Conservation (phyloP, 2,888 invertebrate genomes). For the Cryptocephalus primarius region DNA sequence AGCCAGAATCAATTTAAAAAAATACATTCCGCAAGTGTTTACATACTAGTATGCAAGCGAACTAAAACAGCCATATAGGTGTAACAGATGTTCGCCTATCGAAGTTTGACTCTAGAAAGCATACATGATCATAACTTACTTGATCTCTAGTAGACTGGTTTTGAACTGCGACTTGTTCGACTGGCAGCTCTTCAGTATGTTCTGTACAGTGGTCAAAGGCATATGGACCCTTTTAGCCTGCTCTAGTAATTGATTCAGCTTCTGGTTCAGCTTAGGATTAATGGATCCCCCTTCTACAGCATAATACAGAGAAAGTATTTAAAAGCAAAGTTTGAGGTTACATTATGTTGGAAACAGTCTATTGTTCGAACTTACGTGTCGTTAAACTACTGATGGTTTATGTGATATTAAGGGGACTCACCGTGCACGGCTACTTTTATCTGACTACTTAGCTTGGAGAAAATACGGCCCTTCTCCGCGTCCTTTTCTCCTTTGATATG, state of each 20-base stretch:
- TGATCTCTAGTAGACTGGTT: conserved; percentile 37
- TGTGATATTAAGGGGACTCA: conserved; percentile 20
- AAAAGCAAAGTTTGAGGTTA: not conserved
- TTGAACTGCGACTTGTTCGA: conserved; percentile 33
- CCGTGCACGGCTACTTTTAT: conserved; percentile 53
- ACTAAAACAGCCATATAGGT: too few relatives aligned
- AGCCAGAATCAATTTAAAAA: not conserved
- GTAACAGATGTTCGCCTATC: too few relatives aligned
- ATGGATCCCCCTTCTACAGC: conserved; percentile 45
- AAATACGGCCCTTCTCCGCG: conserved; percentile 39
- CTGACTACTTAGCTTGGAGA: conserved; percentile 39
- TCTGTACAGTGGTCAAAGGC: conserved; percentile 51
- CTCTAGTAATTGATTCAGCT: conserved; percentile 47
- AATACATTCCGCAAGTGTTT: too few relatives aligned
- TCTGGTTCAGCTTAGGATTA: conserved; percentile 49
- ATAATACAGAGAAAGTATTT: not conserved
- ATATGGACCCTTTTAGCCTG: conserved; percentile 50
- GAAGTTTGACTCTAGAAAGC: too few relatives aligned
- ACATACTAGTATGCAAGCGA: too few relatives aligned
- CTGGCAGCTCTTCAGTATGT: conserved; percentile 43
- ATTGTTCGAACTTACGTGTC: too few relatives aligned
- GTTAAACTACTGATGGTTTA: too few relatives aligned
- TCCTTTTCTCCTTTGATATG: conserved; percentile 60
- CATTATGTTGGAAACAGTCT: not conserved
- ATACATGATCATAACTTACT: conserved; percentile 18